Base-by-base conservation (phyloP, 1,140 invertebrate genomes). In the Pararge aegeria region DNA sequence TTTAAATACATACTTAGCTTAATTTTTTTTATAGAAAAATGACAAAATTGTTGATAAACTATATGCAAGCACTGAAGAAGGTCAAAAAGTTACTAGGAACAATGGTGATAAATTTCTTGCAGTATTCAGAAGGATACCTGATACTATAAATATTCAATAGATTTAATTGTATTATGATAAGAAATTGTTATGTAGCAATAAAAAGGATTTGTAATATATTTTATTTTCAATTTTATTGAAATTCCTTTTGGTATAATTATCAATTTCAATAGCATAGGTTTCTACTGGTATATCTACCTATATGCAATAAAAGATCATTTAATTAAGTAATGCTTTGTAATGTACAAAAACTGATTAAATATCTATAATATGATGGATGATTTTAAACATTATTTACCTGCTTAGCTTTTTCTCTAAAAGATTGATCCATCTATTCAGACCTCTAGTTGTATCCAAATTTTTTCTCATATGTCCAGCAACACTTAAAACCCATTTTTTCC, bases 31-130 rank as follows among this genome's bases (percentile, higher is more conserved):
- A 30, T 75, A 98, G 96, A 91, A 92, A 68, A 68, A 76, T 6
- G 98, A 99, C 92, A 93, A 94, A 21, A 93, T 99, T 61, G 93
- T 98, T 15, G 93, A 95, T 10, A 96, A 98, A 84, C 90, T 99
- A 1, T 97, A 94, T 83, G 94, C 96, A 73, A 97, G 96, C 76
- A 98, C 97, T 42, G 98, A 99, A 91, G 98, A 99, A 92, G 98
- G 98, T 0, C 95, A 99, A 90, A 99, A 99, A 92, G 98, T 99
- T 0, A 95, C 97, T 9, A 93, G 98, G 73, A 99, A 99, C 84
- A 95, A 96, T 63, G 98, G 98, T 34, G 93, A 96, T 40, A 99
- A 99, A 90, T 99, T 95, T 92, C 77, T 97, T 56, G 98, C 98
- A 63, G 95, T 99, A 30, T 99, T 97, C 83, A 91, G 91, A 83